Evolutionary conservation across 2,888 invertebrate species (phyloP), one percentile per base, ranked within the genome.

Genomic region (Noctua fimbriata): DNA sequence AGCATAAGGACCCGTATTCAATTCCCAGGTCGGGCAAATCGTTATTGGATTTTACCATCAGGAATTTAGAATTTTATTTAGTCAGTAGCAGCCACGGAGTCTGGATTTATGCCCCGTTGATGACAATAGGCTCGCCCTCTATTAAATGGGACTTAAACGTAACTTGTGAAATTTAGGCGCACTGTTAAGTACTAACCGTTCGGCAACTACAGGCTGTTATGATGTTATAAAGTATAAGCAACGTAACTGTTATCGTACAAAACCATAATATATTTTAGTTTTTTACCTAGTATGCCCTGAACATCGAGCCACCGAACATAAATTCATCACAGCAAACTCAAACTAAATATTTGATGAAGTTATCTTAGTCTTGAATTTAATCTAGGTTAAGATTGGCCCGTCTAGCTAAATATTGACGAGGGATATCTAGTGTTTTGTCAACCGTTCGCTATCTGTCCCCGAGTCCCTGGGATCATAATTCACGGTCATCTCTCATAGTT

Each of bases 391-490:
- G 77, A 87, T 84, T 58, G 66, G 60, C 49, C 28, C 55, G 69
- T 32, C 81, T 69, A 52, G 49, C 52, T 84, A 81, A 85, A 87
- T 85, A 87, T 87, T 85, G 85, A 84, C 85, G 44, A 49, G 14
- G 12, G 41, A 65, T 89, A 90, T 89, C 91, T 87, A 44, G 87
- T 88, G 91, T 88, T 90, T 84, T 88, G 90, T 87, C 90, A 90
- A 88, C 82, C 79, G 74, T 69, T 73, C 47, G 52, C 41, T 28
- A 32, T 66, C 60, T 44, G 81, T 78, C 79, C 73, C 79, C 66
- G 16, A 71, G 83, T 69, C 76, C 77, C 73, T 28, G 41, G 66
- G 78, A 82, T 85, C 83, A 89, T 88, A 85, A 89, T 87, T 90
- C 86, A 88, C 69, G 88, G 86, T 73, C 89, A 85, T 82, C 78